A percentile compares a stretch with the other conserved stretches of the same genome.
These are phyloP conservation scores for Saturnia japonica DNA, from an alignment of 2,888 invertebrate species.

Conservation along the genomic window DNA sequence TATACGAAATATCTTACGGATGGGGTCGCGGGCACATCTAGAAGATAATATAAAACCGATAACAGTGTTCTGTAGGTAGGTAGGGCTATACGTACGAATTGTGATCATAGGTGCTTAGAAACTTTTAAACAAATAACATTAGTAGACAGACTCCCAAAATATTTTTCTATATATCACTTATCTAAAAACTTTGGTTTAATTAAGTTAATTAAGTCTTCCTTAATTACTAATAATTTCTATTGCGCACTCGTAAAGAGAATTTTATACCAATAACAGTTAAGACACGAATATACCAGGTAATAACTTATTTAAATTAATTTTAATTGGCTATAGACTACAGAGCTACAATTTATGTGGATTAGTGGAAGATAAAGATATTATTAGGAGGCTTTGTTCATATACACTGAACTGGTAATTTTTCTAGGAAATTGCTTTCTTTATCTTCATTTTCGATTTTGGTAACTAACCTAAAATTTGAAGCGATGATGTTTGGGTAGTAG, in stretches of 20 bases:
- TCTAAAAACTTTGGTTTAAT: background rate
- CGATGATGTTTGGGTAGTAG: too few relatives aligned
- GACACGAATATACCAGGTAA: background rate
- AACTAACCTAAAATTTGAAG: background rate
- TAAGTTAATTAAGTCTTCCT: background rate
- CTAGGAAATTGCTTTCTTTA: background rate
- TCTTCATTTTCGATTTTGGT: background rate
- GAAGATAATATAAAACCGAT: too few relatives aligned
- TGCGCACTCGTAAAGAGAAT: background rate
- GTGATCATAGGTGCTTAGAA: background rate
- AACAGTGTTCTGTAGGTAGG: background rate
- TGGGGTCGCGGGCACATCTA: too few relatives aligned
- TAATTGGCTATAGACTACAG: conserved; percentile 1
- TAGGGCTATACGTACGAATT: background rate
- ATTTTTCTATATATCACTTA: background rate
- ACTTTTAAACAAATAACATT: background rate
- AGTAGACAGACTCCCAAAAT: background rate
- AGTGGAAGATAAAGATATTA: background rate
- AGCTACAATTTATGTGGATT: background rate
- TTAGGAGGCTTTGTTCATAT: background rate
- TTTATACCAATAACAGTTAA: background rate
- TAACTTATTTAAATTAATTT: conserved; percentile 7
- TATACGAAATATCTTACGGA: too few relatives aligned
- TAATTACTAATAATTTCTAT: background rate
- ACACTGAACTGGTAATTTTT: background rate